phyloP scores from a whole-genome alignment of 2,888 invertebrate genomes.

The Ceratothoa steindachneri region DNA sequence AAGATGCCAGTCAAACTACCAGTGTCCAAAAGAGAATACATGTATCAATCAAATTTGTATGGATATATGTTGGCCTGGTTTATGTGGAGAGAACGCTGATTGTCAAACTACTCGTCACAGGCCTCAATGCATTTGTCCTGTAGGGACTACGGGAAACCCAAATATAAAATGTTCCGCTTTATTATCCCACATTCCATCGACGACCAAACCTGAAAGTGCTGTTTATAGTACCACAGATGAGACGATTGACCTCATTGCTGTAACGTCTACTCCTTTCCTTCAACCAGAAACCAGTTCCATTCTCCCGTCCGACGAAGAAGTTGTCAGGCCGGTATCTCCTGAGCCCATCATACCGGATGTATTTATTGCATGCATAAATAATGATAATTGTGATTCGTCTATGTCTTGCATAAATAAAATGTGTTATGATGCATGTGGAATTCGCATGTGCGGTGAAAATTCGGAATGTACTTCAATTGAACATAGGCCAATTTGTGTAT shows the following conservation, averaged over 20 bases:
- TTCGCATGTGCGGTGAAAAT: slow-evolving; percentile 38
- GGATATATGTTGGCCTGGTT: slow-evolving; percentile 30
- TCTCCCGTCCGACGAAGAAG: background rate
- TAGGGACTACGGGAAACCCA: slow-evolving; percentile 48
- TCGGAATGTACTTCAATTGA: slow-evolving; percentile 43
- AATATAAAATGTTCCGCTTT: slow-evolving; percentile 24
- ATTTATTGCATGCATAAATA: slow-evolving; percentile 59
- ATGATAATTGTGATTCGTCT: slow-evolving; percentile 66
- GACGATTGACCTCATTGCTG: slow-evolving; percentile 16
- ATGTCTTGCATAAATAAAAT: slow-evolving; percentile 71
- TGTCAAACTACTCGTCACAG: slow-evolving; percentile 29
- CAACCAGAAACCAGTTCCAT: slow-evolving; percentile 18
- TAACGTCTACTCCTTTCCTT: slow-evolving; percentile 19
- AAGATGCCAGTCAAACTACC: slow-evolving; percentile 73
- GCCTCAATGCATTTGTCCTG: slow-evolving; percentile 61
- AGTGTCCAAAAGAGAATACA: slow-evolving; percentile 30
- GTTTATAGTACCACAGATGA: slow-evolving; percentile 13
- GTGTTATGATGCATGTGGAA: slow-evolving; percentile 69
- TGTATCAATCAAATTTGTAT: slow-evolving; percentile 38
- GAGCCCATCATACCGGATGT: slow-evolving; percentile 15
- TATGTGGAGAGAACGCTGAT: slow-evolving; percentile 37
- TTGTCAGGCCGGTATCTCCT: slow-evolving; percentile 1
- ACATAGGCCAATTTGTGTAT: slow-evolving; percentile 48
- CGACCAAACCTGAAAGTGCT: slow-evolving; percentile 21
- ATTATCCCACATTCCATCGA: slow-evolving; percentile 27